Conservation (phyloP, 1,140 invertebrate species). For the Lethrus apterus region DNA sequence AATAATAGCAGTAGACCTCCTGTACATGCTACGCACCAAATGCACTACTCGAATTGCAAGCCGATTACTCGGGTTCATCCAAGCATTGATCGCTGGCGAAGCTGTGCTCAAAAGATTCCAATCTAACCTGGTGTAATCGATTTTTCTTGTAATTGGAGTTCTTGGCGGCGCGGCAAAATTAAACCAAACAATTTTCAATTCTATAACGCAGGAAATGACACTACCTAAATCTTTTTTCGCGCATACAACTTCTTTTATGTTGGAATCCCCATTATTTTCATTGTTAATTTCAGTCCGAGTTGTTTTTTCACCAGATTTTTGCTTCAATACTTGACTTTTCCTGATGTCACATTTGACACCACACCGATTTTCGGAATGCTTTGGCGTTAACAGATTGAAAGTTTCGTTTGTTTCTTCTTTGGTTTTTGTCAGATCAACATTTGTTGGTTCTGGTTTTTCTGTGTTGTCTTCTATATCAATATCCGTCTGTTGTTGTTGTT, state of each 20-base stretch:
- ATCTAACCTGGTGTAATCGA: conserved; percentile 90
- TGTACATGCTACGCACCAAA: conserved; percentile 66
- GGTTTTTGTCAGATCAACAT: too few species aligned
- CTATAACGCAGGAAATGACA: conserved; percentile 73
- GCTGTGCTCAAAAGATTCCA: conserved; percentile 95
- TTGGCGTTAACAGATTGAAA: too few species aligned
- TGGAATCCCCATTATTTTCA: background rate
- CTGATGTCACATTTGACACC: too few species aligned
- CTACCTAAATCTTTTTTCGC: conserved; percentile 52
- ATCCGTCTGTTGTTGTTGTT: too few species aligned
- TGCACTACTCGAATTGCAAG: conserved; percentile 75
- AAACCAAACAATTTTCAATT: conserved; percentile 89
- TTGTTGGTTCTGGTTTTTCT: too few species aligned
- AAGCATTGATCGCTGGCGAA: conserved; percentile 92
- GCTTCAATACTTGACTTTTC: conserved; percentile 1
- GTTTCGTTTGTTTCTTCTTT: too few species aligned
- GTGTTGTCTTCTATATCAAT: too few species aligned
- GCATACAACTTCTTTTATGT: background rate
- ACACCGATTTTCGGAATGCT: too few species aligned
- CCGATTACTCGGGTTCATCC: conserved; percentile 92
- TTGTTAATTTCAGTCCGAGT: conserved; percentile 22
- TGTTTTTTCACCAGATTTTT: conserved; percentile 45
- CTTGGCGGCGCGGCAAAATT: conserved; percentile 95
- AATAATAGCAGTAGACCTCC: conserved; percentile 76
- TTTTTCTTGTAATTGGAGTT: conserved; percentile 88